Base-by-base conservation (phyloP, 2,888 invertebrate species). In the Matsumyia berberina region DNA sequence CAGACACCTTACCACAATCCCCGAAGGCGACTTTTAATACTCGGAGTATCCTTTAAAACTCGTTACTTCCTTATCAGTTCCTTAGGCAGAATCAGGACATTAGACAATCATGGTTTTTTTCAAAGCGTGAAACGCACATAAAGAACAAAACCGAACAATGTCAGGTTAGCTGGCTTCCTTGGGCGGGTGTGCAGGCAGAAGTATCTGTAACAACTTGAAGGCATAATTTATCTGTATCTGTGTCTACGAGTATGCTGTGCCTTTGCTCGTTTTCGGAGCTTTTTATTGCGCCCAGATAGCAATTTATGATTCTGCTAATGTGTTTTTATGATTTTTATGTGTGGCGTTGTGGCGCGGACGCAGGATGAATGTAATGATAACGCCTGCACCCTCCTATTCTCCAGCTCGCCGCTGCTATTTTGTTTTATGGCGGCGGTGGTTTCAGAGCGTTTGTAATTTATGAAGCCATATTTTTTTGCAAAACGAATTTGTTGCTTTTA, bases 271-370 rank as follows among this genome's bases (percentile, higher is more conserved):
- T 74, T 78, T 85, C 35, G 46, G 42, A 77, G 64, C 35, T 76
- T 70, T 80, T 85, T 80, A 85, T 80, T 74, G 80, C 85, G 15
- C 53, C 39, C 70, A 80, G 87, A 88, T 88, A 88, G 79, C 86
- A 87, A 88, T 88, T 88, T 88, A 88, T 88, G 88, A 86, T 87
- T 87, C 57, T 76, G 87, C 87, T 88, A 88, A 88, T 88, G 88
- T 87, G 86, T 86, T 87, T 87, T 88, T 87, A 87, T 88, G 87
- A 86, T 87, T 87, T 87, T 87, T 86, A 87, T 87, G 72, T 69
- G 58, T 74, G 80, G 79, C 64, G 70, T 80, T 80, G 76, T 70
- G 64, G 58, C 66, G 64, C 53, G 67, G 67, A 73, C 73, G 62
- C 74, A 64, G 80, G 80, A 74, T 80, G 64, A 80, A 80, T 74